Evolutionary conservation across 2,888 invertebrate genomes (phyloP).

Genomic region (Brachycybe producta): DNA sequence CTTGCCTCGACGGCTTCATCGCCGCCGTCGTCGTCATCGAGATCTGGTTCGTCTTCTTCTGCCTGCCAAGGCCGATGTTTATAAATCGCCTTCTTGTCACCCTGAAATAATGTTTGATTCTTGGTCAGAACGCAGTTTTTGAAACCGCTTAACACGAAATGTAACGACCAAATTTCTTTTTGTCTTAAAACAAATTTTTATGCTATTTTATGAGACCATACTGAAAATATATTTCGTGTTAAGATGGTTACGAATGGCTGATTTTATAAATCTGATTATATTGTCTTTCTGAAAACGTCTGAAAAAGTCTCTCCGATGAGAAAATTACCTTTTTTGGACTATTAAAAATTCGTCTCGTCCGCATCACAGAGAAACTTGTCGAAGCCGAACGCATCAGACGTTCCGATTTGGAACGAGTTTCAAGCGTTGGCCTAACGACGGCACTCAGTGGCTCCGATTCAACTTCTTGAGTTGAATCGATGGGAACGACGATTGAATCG

Average conservation of each 20-base stretch:
- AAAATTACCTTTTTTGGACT: constrained; percentile 24
- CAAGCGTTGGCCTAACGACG: too few species aligned
- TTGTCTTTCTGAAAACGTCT: too few species aligned
- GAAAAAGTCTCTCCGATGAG: too few species aligned
- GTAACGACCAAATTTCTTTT: not conserved
- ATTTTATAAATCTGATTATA: constrained; percentile 1
- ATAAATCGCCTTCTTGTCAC: constrained; percentile 21
- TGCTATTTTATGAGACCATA: too few species aligned
- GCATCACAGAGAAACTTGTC: not conserved
- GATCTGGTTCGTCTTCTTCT: constrained; percentile 19
- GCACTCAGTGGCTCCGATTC: too few species aligned
- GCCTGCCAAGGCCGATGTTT: constrained; percentile 24
- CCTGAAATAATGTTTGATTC: constrained; percentile 7
- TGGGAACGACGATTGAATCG: too few species aligned
- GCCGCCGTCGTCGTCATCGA: constrained; percentile 19
- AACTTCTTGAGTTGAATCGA: too few species aligned
- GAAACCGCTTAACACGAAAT: not conserved
- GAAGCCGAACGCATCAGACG: too few species aligned
- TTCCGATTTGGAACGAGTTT: too few species aligned
- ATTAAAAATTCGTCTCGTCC: constrained; percentile 21
- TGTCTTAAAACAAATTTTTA: not conserved
- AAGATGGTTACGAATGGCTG: not conserved
- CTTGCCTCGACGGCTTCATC: too few species aligned
- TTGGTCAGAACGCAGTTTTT: too few species aligned
- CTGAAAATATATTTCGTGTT: too few species aligned